phyloP scores from a whole-genome alignment of 2,113 vertebrate species.

The Mustela nigripes region DNA sequence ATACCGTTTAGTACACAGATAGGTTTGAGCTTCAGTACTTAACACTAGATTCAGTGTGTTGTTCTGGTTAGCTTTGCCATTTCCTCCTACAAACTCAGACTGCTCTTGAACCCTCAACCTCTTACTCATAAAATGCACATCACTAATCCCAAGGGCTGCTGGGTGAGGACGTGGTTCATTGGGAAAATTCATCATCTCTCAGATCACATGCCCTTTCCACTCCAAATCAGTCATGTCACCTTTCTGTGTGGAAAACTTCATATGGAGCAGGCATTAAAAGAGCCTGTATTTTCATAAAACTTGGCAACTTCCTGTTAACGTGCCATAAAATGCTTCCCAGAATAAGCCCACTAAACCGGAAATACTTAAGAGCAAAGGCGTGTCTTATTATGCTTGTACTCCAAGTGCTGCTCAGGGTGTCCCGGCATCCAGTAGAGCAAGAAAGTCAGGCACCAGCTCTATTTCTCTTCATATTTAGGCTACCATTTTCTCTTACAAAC shows the following conservation, averaged over 20 bases:
- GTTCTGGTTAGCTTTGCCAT: neutral
- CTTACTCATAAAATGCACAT: neutral
- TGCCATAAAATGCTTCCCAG: neutral
- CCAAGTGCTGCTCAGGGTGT: neutral
- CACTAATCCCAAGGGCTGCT: neutral
- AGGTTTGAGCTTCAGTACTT: neutral
- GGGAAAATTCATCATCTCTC: neutral
- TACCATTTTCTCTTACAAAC: neutral
- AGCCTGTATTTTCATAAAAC: neutral
- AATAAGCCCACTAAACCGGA: neutral
- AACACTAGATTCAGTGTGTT: neutral
- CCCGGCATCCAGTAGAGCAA: neutral
- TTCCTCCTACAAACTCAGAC: neutral
- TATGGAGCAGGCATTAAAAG: neutral
- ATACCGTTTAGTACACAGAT: neutral
- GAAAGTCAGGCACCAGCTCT: neutral
- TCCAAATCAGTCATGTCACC: neutral
- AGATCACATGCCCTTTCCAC: neutral
- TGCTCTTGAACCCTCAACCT: neutral
- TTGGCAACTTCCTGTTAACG: constrained; percentile 16
- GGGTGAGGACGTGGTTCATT: neutral
- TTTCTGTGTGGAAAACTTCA: neutral
- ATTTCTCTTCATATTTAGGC: neutral
- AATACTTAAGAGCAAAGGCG: neutral
- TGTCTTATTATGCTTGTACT: neutral